A percentile compares a stretch with the other conserved stretches of the same genome.
Conservation (phyloP, 2,888 invertebrate genomes). For the Himalopsyche kuldschensis region DNA sequence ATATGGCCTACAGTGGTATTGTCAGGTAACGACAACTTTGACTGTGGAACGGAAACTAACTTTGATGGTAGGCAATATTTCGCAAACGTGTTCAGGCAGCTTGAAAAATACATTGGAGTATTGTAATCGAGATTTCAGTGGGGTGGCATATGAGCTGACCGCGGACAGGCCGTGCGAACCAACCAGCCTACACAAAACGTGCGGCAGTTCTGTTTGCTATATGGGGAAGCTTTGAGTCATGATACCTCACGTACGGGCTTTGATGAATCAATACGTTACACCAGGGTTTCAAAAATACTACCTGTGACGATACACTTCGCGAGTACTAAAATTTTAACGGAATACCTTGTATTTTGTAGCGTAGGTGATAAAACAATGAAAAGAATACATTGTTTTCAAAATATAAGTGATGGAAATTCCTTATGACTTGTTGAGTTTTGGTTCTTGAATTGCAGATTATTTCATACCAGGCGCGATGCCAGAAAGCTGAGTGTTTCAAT, state of each 20-base stretch:
- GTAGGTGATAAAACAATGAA: too few relatives aligned
- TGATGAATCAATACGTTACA: background rate
- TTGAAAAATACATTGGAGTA: background rate
- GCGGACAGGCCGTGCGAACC: background rate
- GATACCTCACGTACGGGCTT: background rate
- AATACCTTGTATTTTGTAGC: too few relatives aligned
- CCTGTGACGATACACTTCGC: too few relatives aligned
- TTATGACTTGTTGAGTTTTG: too few relatives aligned
- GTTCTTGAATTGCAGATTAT: too few relatives aligned
- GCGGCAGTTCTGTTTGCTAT: background rate
- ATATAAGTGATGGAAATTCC: too few relatives aligned
- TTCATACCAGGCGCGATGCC: too few relatives aligned
- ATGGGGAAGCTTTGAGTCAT: background rate
- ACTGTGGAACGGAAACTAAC: background rate
- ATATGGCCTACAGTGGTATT: background rate
- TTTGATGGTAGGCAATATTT: background rate
- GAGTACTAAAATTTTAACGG: too few relatives aligned
- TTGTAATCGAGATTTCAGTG: constrained; percentile 14
- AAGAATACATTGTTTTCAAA: too few relatives aligned
- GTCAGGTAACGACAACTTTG: background rate
- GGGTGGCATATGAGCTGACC: background rate
- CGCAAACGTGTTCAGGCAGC: background rate
- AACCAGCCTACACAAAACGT: background rate
- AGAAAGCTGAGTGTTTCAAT: too few relatives aligned
- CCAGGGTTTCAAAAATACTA: too few relatives aligned